These are phyloP conservation scores for Nomada ruficornis DNA, from an alignment of 2,888 invertebrate species.

Conservation along the genomic window DNA sequence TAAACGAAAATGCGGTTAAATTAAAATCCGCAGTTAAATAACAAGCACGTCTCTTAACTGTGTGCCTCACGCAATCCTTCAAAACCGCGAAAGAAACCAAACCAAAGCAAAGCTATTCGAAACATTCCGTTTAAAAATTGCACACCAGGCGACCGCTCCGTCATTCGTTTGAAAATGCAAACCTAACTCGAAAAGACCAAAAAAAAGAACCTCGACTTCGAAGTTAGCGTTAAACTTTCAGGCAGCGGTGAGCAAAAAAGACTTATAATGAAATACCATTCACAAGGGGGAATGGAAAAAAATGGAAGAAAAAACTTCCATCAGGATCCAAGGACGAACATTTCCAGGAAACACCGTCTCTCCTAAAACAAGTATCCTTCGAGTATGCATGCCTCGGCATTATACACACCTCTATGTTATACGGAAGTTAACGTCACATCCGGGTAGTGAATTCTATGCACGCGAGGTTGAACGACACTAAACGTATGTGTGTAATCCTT, in stretches of 20 bases:
- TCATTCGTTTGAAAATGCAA: too few relatives aligned
- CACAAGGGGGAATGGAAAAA: neutral
- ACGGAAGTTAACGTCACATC: slow-evolving; percentile 1
- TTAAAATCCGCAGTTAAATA: too few relatives aligned
- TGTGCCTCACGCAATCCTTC: too few relatives aligned
- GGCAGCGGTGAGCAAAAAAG: neutral
- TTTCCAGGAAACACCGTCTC: slow-evolving; percentile 16
- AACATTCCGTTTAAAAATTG: too few relatives aligned
- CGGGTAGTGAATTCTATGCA: slow-evolving; percentile 31
- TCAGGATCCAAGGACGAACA: neutral
- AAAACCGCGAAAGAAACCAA: too few relatives aligned
- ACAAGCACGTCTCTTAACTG: too few relatives aligned
- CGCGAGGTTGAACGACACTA: slow-evolving; percentile 36
- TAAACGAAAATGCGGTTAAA: too few relatives aligned
- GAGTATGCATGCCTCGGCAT: neutral
- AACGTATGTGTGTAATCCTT: slow-evolving; percentile 5
- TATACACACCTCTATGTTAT: neutral
- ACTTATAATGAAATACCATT: neutral
- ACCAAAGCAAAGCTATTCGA: too few relatives aligned
- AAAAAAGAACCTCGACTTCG: neutral
- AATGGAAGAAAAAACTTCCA: neutral
- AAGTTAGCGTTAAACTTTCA: neutral
- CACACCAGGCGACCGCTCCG: too few relatives aligned
- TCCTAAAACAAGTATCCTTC: slow-evolving; percentile 14
- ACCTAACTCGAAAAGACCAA: too few relatives aligned